Conservation (phyloP, 1,140 invertebrate species). For the Procambarus virginalis region DNA sequence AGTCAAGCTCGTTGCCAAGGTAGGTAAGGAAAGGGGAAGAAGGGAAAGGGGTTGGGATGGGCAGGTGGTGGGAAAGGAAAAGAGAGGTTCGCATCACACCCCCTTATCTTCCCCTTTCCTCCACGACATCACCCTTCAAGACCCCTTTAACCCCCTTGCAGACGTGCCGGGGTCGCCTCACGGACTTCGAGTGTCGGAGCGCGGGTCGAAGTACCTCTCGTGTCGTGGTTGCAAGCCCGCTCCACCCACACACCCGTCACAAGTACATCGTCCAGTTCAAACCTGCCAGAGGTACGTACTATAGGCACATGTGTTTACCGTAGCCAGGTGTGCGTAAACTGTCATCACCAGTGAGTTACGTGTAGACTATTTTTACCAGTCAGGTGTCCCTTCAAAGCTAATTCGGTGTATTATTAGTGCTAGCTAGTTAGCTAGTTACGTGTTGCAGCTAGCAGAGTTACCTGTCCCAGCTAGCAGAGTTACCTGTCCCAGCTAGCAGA, state of each 20-base stretch:
- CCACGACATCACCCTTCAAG: background rate
- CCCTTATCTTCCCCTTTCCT: background rate
- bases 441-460: too few species aligned
- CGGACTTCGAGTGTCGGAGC: conserved; percentile 38
- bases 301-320: too few species aligned
- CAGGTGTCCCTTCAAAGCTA: too few species aligned
- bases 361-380: too few species aligned
- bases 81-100: background rate
- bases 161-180: conserved; percentile 53
- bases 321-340: too few species aligned
- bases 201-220: conserved; percentile 41
- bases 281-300: conserved; percentile 29
- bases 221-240: conserved; percentile 43
- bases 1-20: conserved; percentile 49
- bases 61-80: background rate
- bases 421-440: too few species aligned
- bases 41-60: background rate
- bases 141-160: background rate
- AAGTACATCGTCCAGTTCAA: conserved; percentile 50
- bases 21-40: background rate
- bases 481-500: too few species aligned
- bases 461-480: too few species aligned
- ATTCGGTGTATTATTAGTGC: too few species aligned
- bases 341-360: too few species aligned
- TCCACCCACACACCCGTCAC: conserved; percentile 43